Evolutionary conservation across 2,888 invertebrate species (phyloP).

Genomic region (Drosophila yooni): DNA sequence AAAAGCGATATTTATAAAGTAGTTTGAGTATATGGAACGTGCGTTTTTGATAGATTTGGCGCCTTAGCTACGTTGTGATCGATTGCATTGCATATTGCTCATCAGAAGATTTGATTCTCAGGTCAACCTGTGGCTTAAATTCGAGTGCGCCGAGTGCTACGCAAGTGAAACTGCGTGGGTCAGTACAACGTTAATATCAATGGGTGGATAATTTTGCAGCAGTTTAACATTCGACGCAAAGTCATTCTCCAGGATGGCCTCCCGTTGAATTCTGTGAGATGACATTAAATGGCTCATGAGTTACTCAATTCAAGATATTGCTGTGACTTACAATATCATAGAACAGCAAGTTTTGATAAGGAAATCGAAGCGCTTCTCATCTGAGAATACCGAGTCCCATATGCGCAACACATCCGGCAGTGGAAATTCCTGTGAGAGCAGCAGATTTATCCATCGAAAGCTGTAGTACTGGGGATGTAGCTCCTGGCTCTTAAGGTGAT

Average conservation of each 20-base stretch:
- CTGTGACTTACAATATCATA: constrained; percentile 94
- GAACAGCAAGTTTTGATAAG: constrained; percentile 97
- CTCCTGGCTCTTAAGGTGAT: constrained; percentile 92
- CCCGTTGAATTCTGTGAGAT: constrained; percentile 90
- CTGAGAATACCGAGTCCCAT: constrained; percentile 98
- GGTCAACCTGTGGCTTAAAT: constrained; percentile 41
- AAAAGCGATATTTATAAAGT: constrained; percentile 52
- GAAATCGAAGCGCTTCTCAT: constrained; percentile 94
- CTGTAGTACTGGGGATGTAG: constrained; percentile 98
- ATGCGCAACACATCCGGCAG: constrained; percentile 98
- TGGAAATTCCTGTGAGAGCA: constrained; percentile 98
- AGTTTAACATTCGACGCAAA: constrained; percentile 97
- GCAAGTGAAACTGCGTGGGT: constrained; percentile 88
- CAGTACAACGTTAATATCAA: constrained; percentile 93
- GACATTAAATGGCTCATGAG: neutral
- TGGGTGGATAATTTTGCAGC: constrained; percentile 95
- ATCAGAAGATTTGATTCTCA: constrained; percentile 37
- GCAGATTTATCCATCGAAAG: constrained; percentile 97
- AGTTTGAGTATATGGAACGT: constrained; percentile 22
- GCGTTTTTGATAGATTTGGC: constrained; percentile 42
- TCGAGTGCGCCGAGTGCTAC: constrained; percentile 48
- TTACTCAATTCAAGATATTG: no score
- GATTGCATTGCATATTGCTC: constrained; percentile 64
- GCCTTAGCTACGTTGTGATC: constrained; percentile 27
- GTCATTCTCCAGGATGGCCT: constrained; percentile 93